Percentiles rank a stretch among this genome's conserved stretches.
Conservation (phyloP, 2,888 invertebrate species). For the Xylota segnis region DNA sequence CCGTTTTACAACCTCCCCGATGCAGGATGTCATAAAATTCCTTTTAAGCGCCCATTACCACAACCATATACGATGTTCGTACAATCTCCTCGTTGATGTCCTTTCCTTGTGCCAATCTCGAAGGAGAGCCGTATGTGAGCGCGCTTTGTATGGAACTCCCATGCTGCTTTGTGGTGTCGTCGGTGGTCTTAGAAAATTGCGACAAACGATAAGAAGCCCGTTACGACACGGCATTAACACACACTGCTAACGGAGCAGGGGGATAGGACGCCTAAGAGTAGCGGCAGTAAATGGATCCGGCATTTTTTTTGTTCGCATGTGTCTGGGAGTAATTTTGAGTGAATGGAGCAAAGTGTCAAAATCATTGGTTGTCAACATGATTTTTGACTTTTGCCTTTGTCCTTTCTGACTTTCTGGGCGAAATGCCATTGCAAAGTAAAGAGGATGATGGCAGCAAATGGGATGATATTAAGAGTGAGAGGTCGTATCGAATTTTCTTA, state of each 20-base stretch:
- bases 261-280: constrained; percentile 25
- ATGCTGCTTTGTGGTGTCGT: constrained; percentile 61
- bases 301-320: constrained; percentile 21
- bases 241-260: constrained; percentile 49
- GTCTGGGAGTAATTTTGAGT: constrained; percentile 67
- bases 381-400: constrained; percentile 71
- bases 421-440: constrained; percentile 32
- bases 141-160: constrained; percentile 25
- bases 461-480: constrained; percentile 30
- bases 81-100: constrained; percentile 74
- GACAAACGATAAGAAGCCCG: constrained; percentile 77
- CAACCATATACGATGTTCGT: constrained; percentile 61
- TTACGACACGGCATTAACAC: constrained; percentile 75
- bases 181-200: constrained; percentile 75
- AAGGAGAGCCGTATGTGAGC: constrained; percentile 19
- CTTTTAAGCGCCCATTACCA: constrained; percentile 76
- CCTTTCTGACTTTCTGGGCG: constrained; percentile 24
- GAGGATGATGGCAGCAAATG: constrained; percentile 40
- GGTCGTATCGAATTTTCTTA: constrained; percentile 55
- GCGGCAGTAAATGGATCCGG: constrained; percentile 66
- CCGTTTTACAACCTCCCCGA: constrained; percentile 68
- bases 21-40: constrained; percentile 77
- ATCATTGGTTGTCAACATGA: constrained; percentile 75
- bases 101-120: constrained; percentile 57
- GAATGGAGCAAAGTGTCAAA: constrained; percentile 75